Conservation (phyloP, 2,797 vertebrate genomes). For the Girardinus metallicus region DNA sequence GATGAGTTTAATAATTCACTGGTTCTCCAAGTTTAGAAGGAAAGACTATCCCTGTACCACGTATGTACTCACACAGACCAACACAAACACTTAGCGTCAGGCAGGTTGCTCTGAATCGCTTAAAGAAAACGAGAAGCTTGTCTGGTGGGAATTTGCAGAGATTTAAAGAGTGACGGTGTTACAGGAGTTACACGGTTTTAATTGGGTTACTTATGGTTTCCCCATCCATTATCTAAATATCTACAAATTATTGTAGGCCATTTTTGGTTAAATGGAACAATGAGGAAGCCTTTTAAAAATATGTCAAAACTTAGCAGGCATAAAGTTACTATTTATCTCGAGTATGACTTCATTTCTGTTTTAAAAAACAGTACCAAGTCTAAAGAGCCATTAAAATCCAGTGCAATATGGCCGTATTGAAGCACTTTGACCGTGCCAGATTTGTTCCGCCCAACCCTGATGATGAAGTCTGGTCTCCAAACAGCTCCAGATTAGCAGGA, state of each 20-base stretch:
- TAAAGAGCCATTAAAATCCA: background rate
- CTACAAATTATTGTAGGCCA: no score
- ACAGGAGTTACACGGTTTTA: background rate
- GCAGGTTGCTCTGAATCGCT: constrained; percentile 36
- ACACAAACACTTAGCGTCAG: constrained; percentile 5
- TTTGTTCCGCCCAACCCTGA: background rate
- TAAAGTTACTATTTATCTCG: background rate
- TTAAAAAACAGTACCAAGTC: background rate
- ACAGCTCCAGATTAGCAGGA: background rate
- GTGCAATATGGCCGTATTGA: background rate
- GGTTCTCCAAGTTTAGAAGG: constrained; percentile 28
- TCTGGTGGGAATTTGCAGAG: background rate
- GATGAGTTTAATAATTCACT: constrained; percentile 64
- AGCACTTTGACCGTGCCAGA: background rate
- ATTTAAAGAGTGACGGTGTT: background rate
- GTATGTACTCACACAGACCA: constrained; percentile 20
- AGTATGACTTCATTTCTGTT: background rate
- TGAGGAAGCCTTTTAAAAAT: background rate
- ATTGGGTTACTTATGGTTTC: background rate
- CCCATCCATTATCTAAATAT: background rate
- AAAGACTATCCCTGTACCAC: constrained; percentile 25
- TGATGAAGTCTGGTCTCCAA: background rate
- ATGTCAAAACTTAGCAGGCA: background rate
- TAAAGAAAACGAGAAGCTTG: constrained; percentile 5
- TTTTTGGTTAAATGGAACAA: background rate